These are phyloP conservation scores for Chrysogorgia sp. DNA, from an alignment of 92 coral and sea anemone species.

Conservation along the genomic window DNA sequence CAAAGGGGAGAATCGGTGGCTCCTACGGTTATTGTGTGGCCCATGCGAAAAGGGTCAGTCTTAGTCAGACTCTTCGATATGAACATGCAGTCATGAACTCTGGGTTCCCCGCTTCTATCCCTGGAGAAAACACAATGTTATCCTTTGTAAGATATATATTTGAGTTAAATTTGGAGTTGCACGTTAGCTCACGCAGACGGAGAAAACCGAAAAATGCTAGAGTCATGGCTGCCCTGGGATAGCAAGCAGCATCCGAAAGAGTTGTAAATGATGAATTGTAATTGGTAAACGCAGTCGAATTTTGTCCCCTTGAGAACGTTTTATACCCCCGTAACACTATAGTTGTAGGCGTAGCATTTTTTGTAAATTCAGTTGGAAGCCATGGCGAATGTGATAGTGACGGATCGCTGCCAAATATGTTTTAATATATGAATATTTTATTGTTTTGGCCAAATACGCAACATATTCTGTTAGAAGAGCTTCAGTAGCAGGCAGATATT, in stretches of 20 bases:
- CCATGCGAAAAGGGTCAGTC: conserved; percentile 63
- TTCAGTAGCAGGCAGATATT: conserved; percentile 45
- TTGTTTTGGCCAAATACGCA: conserved; percentile 47
- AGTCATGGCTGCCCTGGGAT: conserved; percentile 62
- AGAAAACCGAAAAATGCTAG: conserved; percentile 65
- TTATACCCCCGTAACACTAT: conserved; percentile 48
- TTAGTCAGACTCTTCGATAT: conserved; percentile 41
- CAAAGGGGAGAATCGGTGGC: conserved; percentile 34
- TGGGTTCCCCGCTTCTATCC: not conserved
- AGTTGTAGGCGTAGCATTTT: conserved; percentile 58
- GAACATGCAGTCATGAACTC: conserved; percentile 18
- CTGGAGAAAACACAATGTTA: conserved; percentile 41
- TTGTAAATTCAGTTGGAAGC: conserved; percentile 46
- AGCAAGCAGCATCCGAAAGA: conserved; percentile 29
- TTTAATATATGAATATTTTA: conserved; percentile 61
- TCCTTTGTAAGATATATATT: conserved; percentile 44
- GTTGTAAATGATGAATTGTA: conserved; percentile 33
- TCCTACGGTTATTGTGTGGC: conserved; percentile 55
- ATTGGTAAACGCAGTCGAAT: conserved; percentile 55
- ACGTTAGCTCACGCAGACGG: conserved; percentile 58
- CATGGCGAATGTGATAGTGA: too few species aligned
- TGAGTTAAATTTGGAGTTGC: conserved; percentile 46
- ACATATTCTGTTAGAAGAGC: conserved; percentile 43
- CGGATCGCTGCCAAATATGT: conserved; percentile 60
- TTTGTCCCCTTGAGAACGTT: conserved; percentile 54